phyloP scores from a whole-genome alignment of 2,888 invertebrate species.

The Auanema freiburgensis region DNA sequence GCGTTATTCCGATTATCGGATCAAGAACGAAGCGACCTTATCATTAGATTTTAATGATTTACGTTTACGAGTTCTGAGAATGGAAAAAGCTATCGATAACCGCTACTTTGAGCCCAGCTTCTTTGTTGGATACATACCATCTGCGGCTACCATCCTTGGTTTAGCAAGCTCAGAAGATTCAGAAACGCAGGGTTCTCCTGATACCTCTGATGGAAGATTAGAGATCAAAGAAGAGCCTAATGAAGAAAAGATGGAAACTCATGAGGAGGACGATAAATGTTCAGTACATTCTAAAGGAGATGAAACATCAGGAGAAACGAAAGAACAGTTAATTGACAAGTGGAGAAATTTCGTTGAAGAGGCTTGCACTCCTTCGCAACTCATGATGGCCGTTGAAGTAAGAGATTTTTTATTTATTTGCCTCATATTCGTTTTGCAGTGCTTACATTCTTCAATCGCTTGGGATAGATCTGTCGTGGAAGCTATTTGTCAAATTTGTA shows the following conservation, averaged over 20 bases:
- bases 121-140: constrained; percentile 2
- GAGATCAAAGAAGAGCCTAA: constrained; percentile 4
- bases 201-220: not conserved
- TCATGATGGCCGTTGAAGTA: constrained; percentile 75
- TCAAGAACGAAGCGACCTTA: too few species aligned
- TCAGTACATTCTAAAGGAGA: constrained; percentile 16
- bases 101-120: constrained; percentile 6
- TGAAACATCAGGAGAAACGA: constrained; percentile 20
- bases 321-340: constrained; percentile 45
- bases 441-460: constrained; percentile 85
- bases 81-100: constrained; percentile 7
- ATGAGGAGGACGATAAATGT: constrained; percentile 10
- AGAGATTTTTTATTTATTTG: not conserved
- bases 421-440: constrained; percentile 71
- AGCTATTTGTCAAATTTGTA: constrained; percentile 85
- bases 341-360: constrained; percentile 88
- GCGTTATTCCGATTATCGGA: too few species aligned
- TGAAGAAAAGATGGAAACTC: constrained; percentile 8
- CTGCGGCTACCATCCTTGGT: constrained; percentile 13
- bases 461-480: constrained; percentile 99
- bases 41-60: too few species aligned
- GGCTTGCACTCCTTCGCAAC: constrained; percentile 83
- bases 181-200: not conserved
- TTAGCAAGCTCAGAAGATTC: constrained; percentile 3
- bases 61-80: too few species aligned